Conservation (phyloP, 2,797 vertebrate genomes). For the Pseudomugil tenellus region DNA sequence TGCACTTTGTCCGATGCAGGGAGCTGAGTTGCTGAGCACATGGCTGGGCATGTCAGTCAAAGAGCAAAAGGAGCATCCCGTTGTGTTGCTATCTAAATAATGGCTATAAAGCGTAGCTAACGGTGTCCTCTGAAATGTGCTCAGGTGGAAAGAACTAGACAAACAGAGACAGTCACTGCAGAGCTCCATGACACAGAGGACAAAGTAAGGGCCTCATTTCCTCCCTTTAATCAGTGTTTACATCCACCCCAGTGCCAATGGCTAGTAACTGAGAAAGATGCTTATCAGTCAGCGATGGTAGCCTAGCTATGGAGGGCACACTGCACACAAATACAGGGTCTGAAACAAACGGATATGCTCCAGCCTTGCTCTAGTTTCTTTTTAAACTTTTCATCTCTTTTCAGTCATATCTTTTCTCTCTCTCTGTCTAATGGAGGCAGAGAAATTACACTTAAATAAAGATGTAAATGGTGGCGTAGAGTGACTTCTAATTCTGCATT, state of each 20-base stretch:
- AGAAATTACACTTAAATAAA: constrained; percentile 92
- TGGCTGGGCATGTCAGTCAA: constrained; percentile 79
- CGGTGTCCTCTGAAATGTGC: constrained; percentile 84
- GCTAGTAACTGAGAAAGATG: constrained; percentile 75
- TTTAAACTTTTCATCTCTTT: constrained; percentile 61
- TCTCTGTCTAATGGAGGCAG: constrained; percentile 85
- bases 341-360: constrained; percentile 37
- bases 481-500: constrained; percentile 89
- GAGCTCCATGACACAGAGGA: constrained; percentile 83
- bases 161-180: constrained; percentile 81
- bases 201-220: constrained; percentile 85
- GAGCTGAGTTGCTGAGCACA: constrained; percentile 68
- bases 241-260: constrained; percentile 76
- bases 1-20: constrained; percentile 47
- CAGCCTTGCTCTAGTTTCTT: constrained; percentile 49
- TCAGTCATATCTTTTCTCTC: constrained; percentile 35
- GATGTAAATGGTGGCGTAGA: constrained; percentile 90
- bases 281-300: constrained; percentile 80
- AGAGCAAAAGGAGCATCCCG: constrained; percentile 76
- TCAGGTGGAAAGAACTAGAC: constrained; percentile 84
- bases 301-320: constrained; percentile 53
- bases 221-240: constrained; percentile 84
- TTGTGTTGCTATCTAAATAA: constrained; percentile 83
- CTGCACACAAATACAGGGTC: constrained; percentile 32
- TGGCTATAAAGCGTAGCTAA: constrained; percentile 84